Base-by-base conservation (phyloP, 1,140 invertebrate genomes). In the Propsilocerus akamusi region DNA sequence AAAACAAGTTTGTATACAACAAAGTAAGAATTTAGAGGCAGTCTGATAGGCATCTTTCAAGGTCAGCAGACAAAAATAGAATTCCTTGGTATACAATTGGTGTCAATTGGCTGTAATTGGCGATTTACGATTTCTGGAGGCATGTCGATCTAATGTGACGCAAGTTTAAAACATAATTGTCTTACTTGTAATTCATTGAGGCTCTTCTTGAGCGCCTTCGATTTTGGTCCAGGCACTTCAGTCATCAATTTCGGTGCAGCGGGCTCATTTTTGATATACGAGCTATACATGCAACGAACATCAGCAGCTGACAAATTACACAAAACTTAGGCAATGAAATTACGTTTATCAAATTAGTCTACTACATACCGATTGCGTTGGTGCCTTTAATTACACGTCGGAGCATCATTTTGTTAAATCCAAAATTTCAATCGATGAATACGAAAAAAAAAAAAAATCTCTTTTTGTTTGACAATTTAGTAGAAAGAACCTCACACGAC, bases 211-310 rank as follows among this genome's bases (percentile, higher is more conserved):
- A 86, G 62, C 57, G 71, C 55, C 53, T 74, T 63, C 7, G 81
- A 77, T 57, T 74, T 75, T 7, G 84, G 84, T 14, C 84, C 84
- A 22, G 84, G 84, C 46, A 86, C 65, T 5, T 67, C 56, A 5
- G 83, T 84, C 54, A 72, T 71, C 5, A 86, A 64, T 22, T 54
- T 57, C 8, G 83, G 83, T 24, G 67, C 70, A 14, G 61, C 57
- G 5, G 82, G 83, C 64, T 86, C 83, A 20, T 41, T 41, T 17
- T 41, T 41, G 6, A 41, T 20, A 20, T 41, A 41, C 11, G 34
- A 20, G 17, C 34, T 41, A 17, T 41, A 41, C 17, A 41, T 14
- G 17, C 34, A 41, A 7, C 34, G n/a, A 14, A 17, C 34, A 20
- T 41, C 34, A 6, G 34, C 17, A 17, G 14, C 34, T 41, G 14